Base-by-base conservation (phyloP, 2,113 vertebrate species). In the Varanus komodoensis region DNA sequence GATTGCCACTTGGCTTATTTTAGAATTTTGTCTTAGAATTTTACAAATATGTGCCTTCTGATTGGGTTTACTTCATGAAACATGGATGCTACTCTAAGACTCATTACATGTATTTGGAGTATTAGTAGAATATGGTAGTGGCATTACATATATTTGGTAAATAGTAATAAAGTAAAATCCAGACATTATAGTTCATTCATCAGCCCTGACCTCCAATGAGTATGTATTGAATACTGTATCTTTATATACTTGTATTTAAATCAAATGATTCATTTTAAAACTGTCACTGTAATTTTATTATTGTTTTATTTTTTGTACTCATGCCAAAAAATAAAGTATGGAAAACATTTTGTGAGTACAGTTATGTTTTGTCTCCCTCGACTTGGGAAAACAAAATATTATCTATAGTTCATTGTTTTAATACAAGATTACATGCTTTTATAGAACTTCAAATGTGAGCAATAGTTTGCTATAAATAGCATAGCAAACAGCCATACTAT, bases 231-330 rank as follows among this genome's bases (percentile, higher is more conserved):
- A 90, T 44, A 57, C 44, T 85, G 82, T 64, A 14, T 78, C 77
- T 90, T 57, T 89, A 48, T 85, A 57, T 85, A 14, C 7, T n/a
- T 88, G 44, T 88, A 71, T 67, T 52, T 68, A 48, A 75, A 21
- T 25, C 32, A 71, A 34, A 81, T 57, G 69, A 61, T 17, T 38
- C 29, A 75, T 89, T 83, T 89, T 80, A 69, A 85, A 83, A 54
- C 34, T 11, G 68, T 38, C 74, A 85, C 25, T 54, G 82, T 69
- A 54, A 92, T 92, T n/a, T 92, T 84, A 86, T 88, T 84, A 87
- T 93, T 82, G 86, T 7, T 92, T 95, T 89, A 95, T 93, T 95
- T 96, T 96, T 96, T 96, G 68, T 95, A 95, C 92, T 93, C 25
- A 84, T 91, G 69, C 79, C 64, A 91, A 80, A 17, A 50, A 85